Conservation (phyloP, 2,113 vertebrate genomes). For the Oriolus oriolus region DNA sequence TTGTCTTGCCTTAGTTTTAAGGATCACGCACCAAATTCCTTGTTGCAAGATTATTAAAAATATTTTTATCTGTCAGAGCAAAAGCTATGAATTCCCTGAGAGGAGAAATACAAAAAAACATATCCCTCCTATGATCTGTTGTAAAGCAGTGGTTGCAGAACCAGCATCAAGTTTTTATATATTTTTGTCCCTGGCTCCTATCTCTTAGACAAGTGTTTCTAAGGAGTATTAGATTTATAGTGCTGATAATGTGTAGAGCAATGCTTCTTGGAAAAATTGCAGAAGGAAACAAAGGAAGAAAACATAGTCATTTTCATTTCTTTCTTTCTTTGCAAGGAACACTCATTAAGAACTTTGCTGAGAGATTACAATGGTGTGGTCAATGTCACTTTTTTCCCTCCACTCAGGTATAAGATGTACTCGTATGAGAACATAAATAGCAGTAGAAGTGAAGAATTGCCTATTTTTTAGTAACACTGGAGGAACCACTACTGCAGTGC, state of each 20-base stretch:
- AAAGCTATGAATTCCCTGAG: not conserved
- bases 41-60: constrained; percentile 30
- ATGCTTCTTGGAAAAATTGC: not conserved
- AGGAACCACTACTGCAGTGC: not conserved
- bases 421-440: not conserved
- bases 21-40: not conserved
- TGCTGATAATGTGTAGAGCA: not conserved
- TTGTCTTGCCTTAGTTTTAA: not conserved
- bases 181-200: not conserved
- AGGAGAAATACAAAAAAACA: not conserved
- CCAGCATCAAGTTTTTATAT: not conserved
- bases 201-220: constrained; percentile 27
- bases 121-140: not conserved
- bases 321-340: constrained; percentile 2
- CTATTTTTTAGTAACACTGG: not conserved
- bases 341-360: not conserved
- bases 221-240: constrained; percentile 34
- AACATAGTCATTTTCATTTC: not conserved
- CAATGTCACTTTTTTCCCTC: not conserved
- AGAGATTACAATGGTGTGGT: not conserved
- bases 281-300: not conserved
- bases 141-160: not conserved
- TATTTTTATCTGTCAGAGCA: constrained; percentile 47
- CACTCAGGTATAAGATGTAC: not conserved
- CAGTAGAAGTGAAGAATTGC: not conserved